Conservation (phyloP, 2,113 vertebrate genomes). For the Pomatostomus ruficeps region DNA sequence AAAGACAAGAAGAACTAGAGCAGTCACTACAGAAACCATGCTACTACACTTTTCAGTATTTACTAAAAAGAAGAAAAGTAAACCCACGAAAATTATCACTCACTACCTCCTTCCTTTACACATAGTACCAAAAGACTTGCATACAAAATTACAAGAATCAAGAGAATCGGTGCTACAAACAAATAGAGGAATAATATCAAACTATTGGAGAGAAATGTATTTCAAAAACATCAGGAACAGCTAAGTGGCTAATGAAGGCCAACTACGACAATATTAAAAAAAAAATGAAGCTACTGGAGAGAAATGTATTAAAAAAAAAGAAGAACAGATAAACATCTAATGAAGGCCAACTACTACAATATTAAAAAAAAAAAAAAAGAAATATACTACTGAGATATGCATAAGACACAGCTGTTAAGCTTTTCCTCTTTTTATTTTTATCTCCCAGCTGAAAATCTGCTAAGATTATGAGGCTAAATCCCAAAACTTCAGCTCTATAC, state of each 20-base stretch:
- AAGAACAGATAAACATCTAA: background rate
- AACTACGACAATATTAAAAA: background rate
- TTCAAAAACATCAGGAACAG: background rate
- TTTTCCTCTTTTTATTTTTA: background rate
- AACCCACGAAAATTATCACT: background rate
- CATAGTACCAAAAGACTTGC: background rate
- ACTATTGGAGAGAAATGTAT: background rate
- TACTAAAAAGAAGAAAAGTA: background rate
- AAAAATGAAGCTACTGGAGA: background rate
- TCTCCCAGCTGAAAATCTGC: background rate
- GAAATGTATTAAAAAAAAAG: background rate
- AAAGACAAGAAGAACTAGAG: background rate
- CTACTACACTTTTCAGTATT: background rate
- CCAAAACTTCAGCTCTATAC: background rate
- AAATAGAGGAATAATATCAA: background rate
- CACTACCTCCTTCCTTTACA: background rate
- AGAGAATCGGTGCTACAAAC: background rate
- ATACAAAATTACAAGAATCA: background rate
- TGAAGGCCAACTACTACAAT: background rate
- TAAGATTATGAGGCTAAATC: background rate
- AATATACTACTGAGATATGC: background rate
- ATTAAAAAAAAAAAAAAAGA: background rate
- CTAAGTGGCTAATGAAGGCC: background rate
- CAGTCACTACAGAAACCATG: background rate
- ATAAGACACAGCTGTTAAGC: background rate